Evolutionary conservation across 2,113 vertebrate genomes (phyloP), one percentile per base, ranked within the genome.

Genomic region (Eublepharis macularius): DNA sequence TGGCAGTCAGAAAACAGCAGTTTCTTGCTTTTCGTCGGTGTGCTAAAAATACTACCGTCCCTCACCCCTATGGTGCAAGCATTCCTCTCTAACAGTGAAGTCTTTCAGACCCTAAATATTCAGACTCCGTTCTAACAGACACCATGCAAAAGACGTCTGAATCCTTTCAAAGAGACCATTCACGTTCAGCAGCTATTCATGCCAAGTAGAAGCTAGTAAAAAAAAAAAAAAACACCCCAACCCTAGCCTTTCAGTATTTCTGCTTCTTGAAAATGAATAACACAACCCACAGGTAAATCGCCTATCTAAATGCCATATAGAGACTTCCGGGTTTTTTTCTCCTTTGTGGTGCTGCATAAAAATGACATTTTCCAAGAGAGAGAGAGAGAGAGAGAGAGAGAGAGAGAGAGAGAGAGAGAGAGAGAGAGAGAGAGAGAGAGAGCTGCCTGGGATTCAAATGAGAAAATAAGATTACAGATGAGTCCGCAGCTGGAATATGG

Each of bases 1-100:
- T 87, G 82, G 74, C 19, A 74, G 47, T 85, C 11, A 68, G 10
- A 81, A 79, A 49, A 91, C 91, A 82, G 4, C 0, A 60, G 29
- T 90, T 88, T 63, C 3, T 80, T 43, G 32, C 26, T 69, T 83
- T 34, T 76, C 81, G 57, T 43, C 68, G 60, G 13, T 63, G 1
- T 7, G 10, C 0, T 0, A 74, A 83, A 80, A 89, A 63, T 85
- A 54, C 80, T 69, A 92, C 95, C 93, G 92, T 92, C 91, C 83
- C 81, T 54, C 14, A n/a, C 70, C 72, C 92, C 91, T 84, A 83
- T 2, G 76, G 92, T 86, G 93, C 94, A 93, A 3, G 1, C 96
- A 97, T 96, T 95, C 93, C 95, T 94, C 83, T 68, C 73, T 86
- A 97, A 98, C 98, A 98, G 96, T 95, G 92, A 88, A 81, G 91